These are phyloP conservation scores for Xyliphius kryptos DNA, from an alignment of 2,113 vertebrate species.

Conservation along the genomic window DNA sequence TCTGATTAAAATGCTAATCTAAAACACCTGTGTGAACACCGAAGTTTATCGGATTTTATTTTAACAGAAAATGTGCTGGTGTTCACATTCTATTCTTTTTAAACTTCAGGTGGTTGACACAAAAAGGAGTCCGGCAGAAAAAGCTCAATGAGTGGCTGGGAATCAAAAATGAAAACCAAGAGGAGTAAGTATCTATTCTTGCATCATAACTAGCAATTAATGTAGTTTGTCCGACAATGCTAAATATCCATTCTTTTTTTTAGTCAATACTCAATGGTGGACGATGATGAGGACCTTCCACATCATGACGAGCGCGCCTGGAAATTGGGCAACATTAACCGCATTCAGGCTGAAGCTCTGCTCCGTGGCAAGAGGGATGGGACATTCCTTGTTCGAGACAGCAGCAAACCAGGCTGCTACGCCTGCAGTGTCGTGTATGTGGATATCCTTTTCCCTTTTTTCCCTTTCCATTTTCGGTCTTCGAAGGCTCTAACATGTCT, in stretches of 20 bases:
- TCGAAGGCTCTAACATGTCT: neutral
- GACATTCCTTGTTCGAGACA: slow-evolving; percentile 96
- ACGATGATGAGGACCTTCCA: slow-evolving; percentile 93
- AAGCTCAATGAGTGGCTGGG: slow-evolving; percentile 96
- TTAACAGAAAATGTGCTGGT: too few species aligned
- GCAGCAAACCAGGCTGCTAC: slow-evolving; percentile 95
- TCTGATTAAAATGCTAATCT: too few species aligned
- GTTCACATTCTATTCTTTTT: slow-evolving; percentile 16
- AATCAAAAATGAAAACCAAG: slow-evolving; percentile 86
- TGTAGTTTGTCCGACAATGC: too few species aligned
- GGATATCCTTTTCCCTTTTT: slow-evolving; percentile 17
- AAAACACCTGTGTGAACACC: too few species aligned
- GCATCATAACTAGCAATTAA: neutral
- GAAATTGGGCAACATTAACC: slow-evolving; percentile 94
- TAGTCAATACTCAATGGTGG: slow-evolving; percentile 95
- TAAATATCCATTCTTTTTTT: neutral
- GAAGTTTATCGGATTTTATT: too few species aligned
- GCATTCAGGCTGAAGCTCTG: slow-evolving; percentile 86
- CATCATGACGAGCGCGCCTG: slow-evolving; percentile 93
- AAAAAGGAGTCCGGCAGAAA: slow-evolving; percentile 95
- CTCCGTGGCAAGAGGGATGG: slow-evolving; percentile 88
- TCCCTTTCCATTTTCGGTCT: too few species aligned
- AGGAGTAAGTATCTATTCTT: slow-evolving; percentile 79
- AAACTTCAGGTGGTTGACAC: slow-evolving; percentile 87
- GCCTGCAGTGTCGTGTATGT: slow-evolving; percentile 98